A percentile compares a stretch with the other conserved stretches of the same genome.
Evolutionary conservation across 2,113 vertebrate genomes (phyloP).

Genomic region (Laterallus jamaicensis): DNA sequence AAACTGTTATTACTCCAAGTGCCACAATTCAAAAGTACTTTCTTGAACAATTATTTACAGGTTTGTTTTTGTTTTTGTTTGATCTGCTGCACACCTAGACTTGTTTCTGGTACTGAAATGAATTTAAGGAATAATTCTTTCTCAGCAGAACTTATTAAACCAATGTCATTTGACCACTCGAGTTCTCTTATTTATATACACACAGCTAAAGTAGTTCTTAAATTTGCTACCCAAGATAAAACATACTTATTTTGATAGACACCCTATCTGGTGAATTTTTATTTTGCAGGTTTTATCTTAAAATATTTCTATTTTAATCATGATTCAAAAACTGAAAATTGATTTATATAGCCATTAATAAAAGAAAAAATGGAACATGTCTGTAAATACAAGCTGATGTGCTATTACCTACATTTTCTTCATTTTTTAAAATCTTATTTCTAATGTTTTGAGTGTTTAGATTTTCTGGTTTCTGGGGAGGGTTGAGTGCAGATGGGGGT

Average conservation of each 20-base stretch:
- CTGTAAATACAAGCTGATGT: not conserved
- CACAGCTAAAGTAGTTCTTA: constrained; percentile 32
- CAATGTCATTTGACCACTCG: constrained; percentile 17
- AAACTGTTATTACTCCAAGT: not conserved
- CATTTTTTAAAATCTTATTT: not conserved
- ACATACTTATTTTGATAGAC: constrained; percentile 21
- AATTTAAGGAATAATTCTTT: constrained; percentile 64
- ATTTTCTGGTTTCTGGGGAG: constrained; percentile 21
- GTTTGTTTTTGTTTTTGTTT: constrained; percentile 24
- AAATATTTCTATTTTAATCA: constrained; percentile 18
- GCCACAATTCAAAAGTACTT: constrained; percentile 25
- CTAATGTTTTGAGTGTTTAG: not conserved
- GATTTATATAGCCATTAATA: not conserved
- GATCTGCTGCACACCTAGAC: constrained; percentile 12
- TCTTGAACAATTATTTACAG: constrained; percentile 22
- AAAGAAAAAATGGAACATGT: not conserved
- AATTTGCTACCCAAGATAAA: constrained; percentile 32
- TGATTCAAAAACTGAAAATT: constrained; percentile 7
- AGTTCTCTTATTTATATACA: constrained; percentile 44
- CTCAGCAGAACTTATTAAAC: constrained; percentile 45
- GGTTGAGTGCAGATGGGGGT: not conserved
- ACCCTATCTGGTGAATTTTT: constrained; percentile 1
- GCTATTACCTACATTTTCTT: not conserved
- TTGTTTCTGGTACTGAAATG: constrained; percentile 4
- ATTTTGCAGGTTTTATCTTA: constrained; percentile 28